These are phyloP conservation scores for Sula dactylatra DNA, from an alignment of 2,113 vertebrate species.

Conservation along the genomic window DNA sequence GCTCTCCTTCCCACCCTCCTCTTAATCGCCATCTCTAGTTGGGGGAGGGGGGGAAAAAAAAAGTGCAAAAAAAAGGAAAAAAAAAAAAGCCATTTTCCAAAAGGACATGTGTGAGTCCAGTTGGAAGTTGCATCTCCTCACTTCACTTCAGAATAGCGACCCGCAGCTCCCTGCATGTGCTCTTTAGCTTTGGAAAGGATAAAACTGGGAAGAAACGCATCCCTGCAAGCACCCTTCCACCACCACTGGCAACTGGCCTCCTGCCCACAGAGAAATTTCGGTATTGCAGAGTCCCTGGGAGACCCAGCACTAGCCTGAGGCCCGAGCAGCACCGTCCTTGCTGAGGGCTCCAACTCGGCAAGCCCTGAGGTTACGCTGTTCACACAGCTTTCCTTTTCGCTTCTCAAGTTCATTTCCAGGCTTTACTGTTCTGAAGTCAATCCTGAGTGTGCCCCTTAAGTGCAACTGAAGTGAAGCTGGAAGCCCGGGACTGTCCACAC, in stretches of 20 bases:
- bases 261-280: not conserved
- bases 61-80: rapidly evolving
- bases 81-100: not conserved
- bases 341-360: not conserved
- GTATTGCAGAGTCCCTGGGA: not conserved
- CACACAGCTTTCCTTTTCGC: not conserved
- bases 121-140: not conserved
- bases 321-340: not conserved
- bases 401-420: not conserved
- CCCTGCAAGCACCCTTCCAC: not conserved
- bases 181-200: not conserved
- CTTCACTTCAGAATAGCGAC: not conserved
- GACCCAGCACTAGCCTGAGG: not conserved
- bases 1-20: not conserved
- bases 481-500: not conserved
- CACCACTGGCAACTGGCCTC: not conserved
- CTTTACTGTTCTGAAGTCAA: not conserved
- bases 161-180: not conserved
- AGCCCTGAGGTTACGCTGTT: not conserved
- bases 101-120: not conserved
- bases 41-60: too few species aligned
- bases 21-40: not conserved
- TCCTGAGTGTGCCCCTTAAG: not conserved
- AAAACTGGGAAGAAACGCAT: not conserved
- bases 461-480: not conserved